Percentiles rank a stretch among this genome's conserved stretches.
These are phyloP conservation scores for Octodon degus DNA, from an alignment of 2,113 vertebrate species.

Conservation along the genomic window DNA sequence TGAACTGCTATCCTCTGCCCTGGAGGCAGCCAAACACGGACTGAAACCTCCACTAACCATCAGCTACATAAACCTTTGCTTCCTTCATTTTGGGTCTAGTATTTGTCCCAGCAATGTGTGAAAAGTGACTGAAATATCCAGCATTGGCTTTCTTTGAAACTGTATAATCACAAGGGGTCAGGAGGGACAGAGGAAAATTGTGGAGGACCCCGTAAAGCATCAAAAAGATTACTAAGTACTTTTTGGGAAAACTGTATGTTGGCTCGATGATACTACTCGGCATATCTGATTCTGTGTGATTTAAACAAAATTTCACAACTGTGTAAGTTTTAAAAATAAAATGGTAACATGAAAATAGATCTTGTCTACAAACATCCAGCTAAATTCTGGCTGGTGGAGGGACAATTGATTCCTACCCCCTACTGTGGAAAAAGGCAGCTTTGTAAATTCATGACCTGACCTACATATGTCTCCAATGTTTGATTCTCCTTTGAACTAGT, in stretches of 20 bases:
- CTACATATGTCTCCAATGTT: neutral
- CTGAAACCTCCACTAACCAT: too few species aligned
- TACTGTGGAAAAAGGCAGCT: slow-evolving; percentile 33
- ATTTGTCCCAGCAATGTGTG: too few species aligned
- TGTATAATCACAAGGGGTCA: neutral
- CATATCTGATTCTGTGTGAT: slow-evolving; percentile 28
- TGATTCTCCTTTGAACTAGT: slow-evolving; percentile 51
- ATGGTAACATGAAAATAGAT: slow-evolving; percentile 27
- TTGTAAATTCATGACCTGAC: slow-evolving; percentile 54
- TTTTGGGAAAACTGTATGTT: neutral
- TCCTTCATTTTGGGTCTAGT: too few species aligned
- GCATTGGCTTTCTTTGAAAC: slow-evolving; percentile 40
- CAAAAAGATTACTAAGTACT: neutral
- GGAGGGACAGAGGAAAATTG: neutral
- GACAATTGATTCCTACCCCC: neutral
- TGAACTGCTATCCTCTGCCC: too few species aligned
- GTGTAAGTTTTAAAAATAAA: neutral
- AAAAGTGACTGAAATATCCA: neutral
- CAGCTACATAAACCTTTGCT: too few species aligned
- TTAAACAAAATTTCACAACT: slow-evolving; percentile 16
- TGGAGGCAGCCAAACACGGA: too few species aligned
- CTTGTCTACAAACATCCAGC: slow-evolving; percentile 44
- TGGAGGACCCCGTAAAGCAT: slow-evolving; percentile 20
- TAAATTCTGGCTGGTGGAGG: slow-evolving; percentile 41
- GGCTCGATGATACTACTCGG: neutral